Evolutionary conservation across 2,797 vertebrate genomes (phyloP).

Genomic region (Crypturellus tataupa): DNA sequence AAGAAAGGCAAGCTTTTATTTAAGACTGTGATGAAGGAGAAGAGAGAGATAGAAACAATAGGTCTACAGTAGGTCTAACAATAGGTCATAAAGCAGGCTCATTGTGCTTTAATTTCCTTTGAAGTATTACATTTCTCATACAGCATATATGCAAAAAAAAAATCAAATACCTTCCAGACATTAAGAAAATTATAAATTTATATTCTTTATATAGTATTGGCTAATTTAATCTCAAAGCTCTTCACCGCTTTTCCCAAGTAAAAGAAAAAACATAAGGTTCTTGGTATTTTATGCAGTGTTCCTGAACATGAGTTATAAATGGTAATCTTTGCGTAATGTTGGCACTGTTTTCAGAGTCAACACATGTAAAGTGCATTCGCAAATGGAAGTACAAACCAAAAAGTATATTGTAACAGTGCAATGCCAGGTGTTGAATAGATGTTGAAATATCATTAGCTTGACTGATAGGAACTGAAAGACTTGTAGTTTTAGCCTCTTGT

Average conservation of each 20-base stretch:
- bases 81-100: not conserved
- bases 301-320: not conserved
- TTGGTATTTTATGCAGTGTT: not conserved
- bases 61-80: not conserved
- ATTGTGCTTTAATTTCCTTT: not conserved
- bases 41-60: not conserved
- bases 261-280: not conserved
- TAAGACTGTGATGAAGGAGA: not conserved
- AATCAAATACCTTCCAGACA: not conserved
- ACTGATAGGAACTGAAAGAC: not conserved
- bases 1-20: not conserved
- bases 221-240: not conserved
- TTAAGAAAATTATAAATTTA: not conserved
- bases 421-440: not conserved
- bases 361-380: not conserved
- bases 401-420: not conserved
- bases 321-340: not conserved
- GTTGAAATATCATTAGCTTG: not conserved
- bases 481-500: not conserved
- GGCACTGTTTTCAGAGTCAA: not conserved
- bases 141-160: not conserved
- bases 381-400: not conserved
- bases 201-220: not conserved
- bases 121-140: not conserved
- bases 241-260: not conserved